Percentiles rank a stretch among this genome's conserved stretches.
Conservation (phyloP, 2,113 vertebrate species). For the Eclectus roratus region DNA sequence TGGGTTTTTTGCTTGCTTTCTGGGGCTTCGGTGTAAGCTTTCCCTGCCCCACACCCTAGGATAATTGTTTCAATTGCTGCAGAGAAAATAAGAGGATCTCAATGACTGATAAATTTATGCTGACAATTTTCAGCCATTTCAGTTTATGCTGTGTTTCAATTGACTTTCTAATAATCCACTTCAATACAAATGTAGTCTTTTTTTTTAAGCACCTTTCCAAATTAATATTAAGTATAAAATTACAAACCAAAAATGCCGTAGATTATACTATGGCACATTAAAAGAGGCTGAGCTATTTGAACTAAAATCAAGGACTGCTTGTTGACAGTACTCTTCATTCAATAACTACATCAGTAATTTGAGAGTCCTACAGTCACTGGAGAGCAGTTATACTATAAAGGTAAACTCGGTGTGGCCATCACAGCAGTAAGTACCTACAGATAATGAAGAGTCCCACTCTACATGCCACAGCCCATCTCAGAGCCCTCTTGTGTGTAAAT, state of each 20-base stretch:
- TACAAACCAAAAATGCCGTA: not conserved
- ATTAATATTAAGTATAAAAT: not conserved
- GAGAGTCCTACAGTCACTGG: not conserved
- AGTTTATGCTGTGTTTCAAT: not conserved
- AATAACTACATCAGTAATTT: not conserved
- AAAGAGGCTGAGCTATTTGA: not conserved
- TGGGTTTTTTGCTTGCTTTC: not conserved
- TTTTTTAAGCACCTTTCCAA: not conserved
- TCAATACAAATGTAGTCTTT: not conserved
- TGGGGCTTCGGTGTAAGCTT: not conserved
- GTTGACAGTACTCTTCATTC: not conserved
- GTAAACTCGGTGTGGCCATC: not conserved
- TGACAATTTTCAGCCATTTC: not conserved
- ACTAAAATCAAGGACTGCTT: not conserved
- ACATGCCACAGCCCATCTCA: not conserved
- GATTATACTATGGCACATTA: not conserved
- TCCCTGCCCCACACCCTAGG: not conserved
- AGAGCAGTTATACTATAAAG: not conserved
- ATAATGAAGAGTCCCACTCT: not conserved
- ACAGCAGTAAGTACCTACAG: not conserved
- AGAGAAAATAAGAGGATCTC: not conserved
- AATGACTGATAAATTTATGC: not conserved
- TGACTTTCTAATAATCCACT: not conserved
- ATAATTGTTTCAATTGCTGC: not conserved
- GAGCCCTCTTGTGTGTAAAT: not conserved